phyloP scores from a whole-genome alignment of 1,140 invertebrate species.

The Zaprionus taronus region DNA sequence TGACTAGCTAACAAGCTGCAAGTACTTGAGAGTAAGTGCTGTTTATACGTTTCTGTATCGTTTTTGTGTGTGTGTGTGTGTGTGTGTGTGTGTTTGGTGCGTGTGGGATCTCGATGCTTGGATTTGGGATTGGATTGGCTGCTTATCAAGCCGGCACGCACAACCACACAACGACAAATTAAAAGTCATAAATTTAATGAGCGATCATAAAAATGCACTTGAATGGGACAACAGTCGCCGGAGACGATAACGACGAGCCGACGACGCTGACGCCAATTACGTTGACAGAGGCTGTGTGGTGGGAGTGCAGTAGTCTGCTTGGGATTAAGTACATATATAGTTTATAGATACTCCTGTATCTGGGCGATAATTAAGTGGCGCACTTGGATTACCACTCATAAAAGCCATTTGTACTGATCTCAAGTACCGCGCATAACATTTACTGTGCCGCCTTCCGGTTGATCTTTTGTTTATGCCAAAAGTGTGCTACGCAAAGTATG shows the following conservation, averaged over 20 bases:
- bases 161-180: slow-evolving; percentile 68
- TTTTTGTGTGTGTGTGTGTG: slow-evolving; percentile 1
- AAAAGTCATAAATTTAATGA: slow-evolving; percentile 80
- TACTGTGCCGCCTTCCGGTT: slow-evolving; percentile 26
- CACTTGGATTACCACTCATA: slow-evolving; percentile 53
- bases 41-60: background rate
- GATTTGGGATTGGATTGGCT: slow-evolving; percentile 32
- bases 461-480: slow-evolving; percentile 45
- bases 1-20: slow-evolving; percentile 41
- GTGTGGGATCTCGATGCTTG: slow-evolving; percentile 29
- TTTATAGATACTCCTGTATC: slow-evolving; percentile 48
- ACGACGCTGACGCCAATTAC: slow-evolving; percentile 16
- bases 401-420: slow-evolving; percentile 38
- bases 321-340: slow-evolving; percentile 33
- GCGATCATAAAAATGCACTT: slow-evolving; percentile 77
- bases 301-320: slow-evolving; percentile 44
- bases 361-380: slow-evolving; percentile 56
- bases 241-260: background rate
- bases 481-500: slow-evolving; percentile 10
- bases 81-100: background rate
- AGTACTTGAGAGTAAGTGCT: slow-evolving; percentile 23
- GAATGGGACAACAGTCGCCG: slow-evolving; percentile 45
- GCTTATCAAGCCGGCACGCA: slow-evolving; percentile 46
- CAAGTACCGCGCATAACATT: slow-evolving; percentile 29
- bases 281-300: slow-evolving; percentile 21